phyloP scores from a whole-genome alignment of 2,797 vertebrate genomes.

The Coreius guichenoti region DNA sequence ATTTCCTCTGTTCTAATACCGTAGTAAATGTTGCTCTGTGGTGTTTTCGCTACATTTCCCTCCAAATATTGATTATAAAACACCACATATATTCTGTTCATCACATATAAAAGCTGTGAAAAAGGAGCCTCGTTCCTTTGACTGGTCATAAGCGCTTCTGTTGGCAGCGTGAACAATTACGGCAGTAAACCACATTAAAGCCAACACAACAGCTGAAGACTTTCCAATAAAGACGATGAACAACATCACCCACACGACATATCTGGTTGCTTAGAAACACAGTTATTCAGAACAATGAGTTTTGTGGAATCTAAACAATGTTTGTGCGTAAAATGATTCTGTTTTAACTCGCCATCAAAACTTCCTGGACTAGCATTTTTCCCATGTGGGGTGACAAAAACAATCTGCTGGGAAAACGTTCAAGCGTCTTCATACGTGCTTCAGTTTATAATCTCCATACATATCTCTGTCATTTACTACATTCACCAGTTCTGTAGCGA shows the following conservation, averaged over 20 bases:
- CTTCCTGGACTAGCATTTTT: not conserved
- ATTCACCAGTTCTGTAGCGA: not conserved
- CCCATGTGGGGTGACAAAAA: not conserved
- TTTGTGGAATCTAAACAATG: not conserved
- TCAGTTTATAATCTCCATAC: not conserved
- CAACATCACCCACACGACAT: not conserved
- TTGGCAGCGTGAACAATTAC: not conserved
- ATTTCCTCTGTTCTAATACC: not conserved
- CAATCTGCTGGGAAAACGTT: not conserved
- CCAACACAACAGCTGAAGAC: not conserved
- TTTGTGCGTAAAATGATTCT: not conserved
- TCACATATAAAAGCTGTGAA: not conserved
- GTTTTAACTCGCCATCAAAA: too few species aligned
- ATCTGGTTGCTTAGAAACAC: not conserved
- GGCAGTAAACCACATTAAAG: not conserved
- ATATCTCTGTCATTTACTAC: not conserved
- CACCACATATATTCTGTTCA: not conserved
- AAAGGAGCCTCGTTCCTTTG: not conserved
- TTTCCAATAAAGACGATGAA: not conserved
- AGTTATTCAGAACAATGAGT: not conserved
- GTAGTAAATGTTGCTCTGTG: not conserved
- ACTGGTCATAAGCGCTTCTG: not conserved
- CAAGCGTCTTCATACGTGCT: not conserved
- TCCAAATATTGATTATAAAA: not conserved
- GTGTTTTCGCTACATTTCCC: not conserved